These are phyloP conservation scores for Drosophila ficusphila DNA, from an alignment of 1,140 invertebrate genomes.

Conservation along the genomic window DNA sequence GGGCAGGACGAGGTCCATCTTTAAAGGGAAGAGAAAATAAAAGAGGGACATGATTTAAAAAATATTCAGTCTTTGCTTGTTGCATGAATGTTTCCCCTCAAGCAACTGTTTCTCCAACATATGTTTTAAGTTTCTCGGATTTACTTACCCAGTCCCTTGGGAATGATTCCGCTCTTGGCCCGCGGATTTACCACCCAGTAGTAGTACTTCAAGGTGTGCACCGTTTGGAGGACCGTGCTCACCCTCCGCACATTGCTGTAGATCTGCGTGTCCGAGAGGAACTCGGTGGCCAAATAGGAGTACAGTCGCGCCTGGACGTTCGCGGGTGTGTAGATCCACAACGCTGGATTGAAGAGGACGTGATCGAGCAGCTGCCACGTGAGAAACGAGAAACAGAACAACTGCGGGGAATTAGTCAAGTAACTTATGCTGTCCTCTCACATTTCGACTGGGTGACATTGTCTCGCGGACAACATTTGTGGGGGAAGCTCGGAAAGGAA, in stretches of 20 bases:
- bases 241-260: conserved; percentile 98
- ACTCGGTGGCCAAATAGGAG: conserved; percentile 98
- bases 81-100: not conserved
- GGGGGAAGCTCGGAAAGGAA: conserved; percentile 23
- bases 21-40: no score
- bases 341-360: conserved; percentile 98
- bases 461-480: conserved; percentile 4
- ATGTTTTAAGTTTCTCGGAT: no score
- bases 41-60: no score
- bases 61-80: no score
- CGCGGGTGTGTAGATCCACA: conserved; percentile 99
- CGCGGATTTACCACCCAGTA: conserved; percentile 99
- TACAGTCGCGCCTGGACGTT: conserved; percentile 98
- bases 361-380: conserved; percentile 98
- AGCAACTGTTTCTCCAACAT: not conserved
- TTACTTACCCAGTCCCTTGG: conserved; percentile 95
- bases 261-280: conserved; percentile 98
- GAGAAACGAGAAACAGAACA: conserved; percentile 91
- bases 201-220: conserved; percentile 99
- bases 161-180: conserved; percentile 96
- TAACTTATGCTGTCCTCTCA: conserved; percentile 80
- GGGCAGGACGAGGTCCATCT: conserved; percentile 96
- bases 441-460: conserved; percentile 28
- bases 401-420: conserved; percentile 86
- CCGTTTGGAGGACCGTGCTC: conserved; percentile 98